These are phyloP conservation scores for Meda fulgida DNA, from an alignment of 2,797 vertebrate genomes.

Conservation along the genomic window DNA sequence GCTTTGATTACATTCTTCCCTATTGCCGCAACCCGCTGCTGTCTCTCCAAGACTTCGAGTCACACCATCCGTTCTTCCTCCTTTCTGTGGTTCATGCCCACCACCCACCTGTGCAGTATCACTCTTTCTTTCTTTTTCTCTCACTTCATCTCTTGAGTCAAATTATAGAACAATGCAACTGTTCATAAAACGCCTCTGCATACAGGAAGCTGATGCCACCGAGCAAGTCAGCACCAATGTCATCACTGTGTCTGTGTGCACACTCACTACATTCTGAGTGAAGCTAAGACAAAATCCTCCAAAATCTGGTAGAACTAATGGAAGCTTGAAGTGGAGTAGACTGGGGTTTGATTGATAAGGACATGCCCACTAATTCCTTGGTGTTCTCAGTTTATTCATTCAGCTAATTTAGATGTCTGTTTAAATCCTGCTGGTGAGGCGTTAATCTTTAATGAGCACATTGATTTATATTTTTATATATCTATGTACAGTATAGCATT, in stretches of 20 bases:
- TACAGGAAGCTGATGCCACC: conserved; percentile 23
- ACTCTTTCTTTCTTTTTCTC: background rate
- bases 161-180: conserved; percentile 46
- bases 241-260: background rate
- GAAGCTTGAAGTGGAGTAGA: background rate
- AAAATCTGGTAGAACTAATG: background rate
- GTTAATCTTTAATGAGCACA: background rate
- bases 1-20: conserved; percentile 37
- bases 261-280: background rate
- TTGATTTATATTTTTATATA: background rate
- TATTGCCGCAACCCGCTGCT: background rate
- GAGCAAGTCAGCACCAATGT: background rate
- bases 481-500: background rate
- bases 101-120: conserved; percentile 35
- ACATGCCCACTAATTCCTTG: conserved; percentile 18
- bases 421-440: background rate
- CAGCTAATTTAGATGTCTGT: background rate
- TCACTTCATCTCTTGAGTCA: conserved; percentile 15
- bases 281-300: background rate
- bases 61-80: conserved; percentile 3
- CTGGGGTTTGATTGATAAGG: background rate
- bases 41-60: background rate
- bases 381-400: background rate
- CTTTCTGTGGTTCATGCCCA: conserved; percentile 5
- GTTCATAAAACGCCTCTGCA: conserved; percentile 39